A percentile compares a stretch with the other conserved stretches of the same genome.
Conservation (phyloP, 2,113 vertebrate species). For the Neopipo cinnamomea region DNA sequence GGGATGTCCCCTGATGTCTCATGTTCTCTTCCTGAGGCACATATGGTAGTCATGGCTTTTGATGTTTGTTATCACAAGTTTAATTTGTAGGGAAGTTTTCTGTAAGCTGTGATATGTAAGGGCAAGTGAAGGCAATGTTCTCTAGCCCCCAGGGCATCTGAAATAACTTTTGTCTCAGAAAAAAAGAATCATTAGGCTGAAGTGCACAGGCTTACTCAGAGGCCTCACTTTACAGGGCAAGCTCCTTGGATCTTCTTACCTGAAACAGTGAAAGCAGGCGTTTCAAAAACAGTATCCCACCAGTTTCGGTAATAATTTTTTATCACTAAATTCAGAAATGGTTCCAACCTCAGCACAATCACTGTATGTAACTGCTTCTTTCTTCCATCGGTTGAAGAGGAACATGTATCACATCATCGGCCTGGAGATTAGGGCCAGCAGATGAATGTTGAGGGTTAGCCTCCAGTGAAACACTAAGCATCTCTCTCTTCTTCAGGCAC, state of each 20-base stretch:
- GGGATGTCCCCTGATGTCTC: neutral
- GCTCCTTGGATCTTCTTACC: neutral
- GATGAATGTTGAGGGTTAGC: neutral
- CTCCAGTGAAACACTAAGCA: neutral
- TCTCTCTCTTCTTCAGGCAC: neutral
- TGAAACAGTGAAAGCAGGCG: neutral
- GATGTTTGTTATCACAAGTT: neutral
- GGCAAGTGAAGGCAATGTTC: neutral
- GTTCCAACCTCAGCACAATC: neutral
- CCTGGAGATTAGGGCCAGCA: neutral
- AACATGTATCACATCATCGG: neutral
- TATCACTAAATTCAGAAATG: neutral
- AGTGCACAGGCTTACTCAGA: neutral
- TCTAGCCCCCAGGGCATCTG: neutral
- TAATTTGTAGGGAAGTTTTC: neutral
- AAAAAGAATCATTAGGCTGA: neutral
- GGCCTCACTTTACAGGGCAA: neutral
- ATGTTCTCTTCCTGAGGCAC: neutral
- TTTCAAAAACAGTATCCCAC: neutral
- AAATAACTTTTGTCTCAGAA: neutral
- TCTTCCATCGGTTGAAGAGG: neutral
- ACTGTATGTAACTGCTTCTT: neutral
- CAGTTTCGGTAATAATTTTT: neutral
- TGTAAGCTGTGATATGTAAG: neutral
- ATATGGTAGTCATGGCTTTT: neutral